These are phyloP conservation scores for Eretmocerus hayati DNA, from an alignment of 2,888 invertebrate genomes.

Conservation along the genomic window DNA sequence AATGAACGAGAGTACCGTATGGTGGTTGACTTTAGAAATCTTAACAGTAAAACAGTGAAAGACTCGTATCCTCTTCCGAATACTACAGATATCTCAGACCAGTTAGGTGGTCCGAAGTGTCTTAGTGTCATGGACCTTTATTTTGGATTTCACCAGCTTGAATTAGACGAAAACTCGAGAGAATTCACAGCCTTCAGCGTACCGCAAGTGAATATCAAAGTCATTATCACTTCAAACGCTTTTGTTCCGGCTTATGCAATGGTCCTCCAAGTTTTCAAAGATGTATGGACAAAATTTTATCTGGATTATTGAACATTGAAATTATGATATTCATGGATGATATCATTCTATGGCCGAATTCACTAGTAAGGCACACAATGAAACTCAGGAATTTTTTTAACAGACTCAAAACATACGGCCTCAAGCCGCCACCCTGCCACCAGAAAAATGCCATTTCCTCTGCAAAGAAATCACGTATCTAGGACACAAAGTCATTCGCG, in stretches of 20 bases:
- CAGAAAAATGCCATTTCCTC: neutral
- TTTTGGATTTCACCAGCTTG: neutral
- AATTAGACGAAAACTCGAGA: neutral
- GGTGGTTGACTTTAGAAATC: neutral
- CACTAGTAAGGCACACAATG: neutral
- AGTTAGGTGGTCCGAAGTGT: neutral
- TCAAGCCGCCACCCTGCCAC: neutral
- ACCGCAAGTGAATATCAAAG: too few species aligned
- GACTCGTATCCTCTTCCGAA: neutral
- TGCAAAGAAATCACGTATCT: neutral
- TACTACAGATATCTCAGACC: neutral
- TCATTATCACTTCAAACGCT: conserved; percentile 29
- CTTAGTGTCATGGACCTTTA: neutral
- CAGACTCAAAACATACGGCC: too few species aligned
- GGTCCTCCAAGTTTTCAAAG: neutral
- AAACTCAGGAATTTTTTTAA: neutral
- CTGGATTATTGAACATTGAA: neutral
- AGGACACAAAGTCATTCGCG: neutral
- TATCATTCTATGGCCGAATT: neutral
- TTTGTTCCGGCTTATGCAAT: conserved; percentile 28
- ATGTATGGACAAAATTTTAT: neutral
- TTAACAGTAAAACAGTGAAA: neutral
- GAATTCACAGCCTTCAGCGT: conserved; percentile 26
- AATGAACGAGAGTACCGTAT: neutral
- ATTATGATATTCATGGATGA: neutral